Percentiles rank a stretch among this genome's conserved stretches.
Conservation (phyloP, 2,113 vertebrate genomes). For the Misgurnus mizolepis region DNA sequence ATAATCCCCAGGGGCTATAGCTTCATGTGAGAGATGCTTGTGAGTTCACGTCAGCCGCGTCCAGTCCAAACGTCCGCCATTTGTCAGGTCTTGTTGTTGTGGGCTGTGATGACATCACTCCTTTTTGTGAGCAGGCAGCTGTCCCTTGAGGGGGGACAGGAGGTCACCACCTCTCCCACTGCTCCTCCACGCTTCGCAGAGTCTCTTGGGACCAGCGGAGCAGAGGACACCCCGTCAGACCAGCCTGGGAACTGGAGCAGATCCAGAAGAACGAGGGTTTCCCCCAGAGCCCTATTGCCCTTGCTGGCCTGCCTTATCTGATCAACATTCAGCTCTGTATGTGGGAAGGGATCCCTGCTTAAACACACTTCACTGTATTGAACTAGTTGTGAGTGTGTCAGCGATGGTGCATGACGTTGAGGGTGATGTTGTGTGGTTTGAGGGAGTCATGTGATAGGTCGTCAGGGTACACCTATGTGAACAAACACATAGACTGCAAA, state of each 20-base stretch:
- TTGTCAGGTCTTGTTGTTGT: constrained; percentile 59
- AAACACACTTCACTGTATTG: constrained; percentile 11
- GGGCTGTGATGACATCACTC: constrained; percentile 67
- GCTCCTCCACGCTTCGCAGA: constrained; percentile 68
- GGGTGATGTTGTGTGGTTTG: constrained; percentile 20
- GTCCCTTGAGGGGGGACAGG: constrained; percentile 55
- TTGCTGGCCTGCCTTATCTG: neutral
- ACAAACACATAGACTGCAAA: neutral
- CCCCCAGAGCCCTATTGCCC: constrained; percentile 46
- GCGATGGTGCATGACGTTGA: constrained; percentile 12
- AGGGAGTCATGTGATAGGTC: constrained; percentile 23
- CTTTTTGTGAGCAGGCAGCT: constrained; percentile 63
- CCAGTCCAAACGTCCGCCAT: constrained; percentile 37
- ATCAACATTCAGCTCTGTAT: constrained; percentile 1
- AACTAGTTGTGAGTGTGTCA: constrained; percentile 9
- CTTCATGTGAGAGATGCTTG: constrained; percentile 2
- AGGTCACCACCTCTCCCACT: constrained; percentile 74
- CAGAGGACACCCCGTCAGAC: constrained; percentile 32
- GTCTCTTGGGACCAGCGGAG: neutral
- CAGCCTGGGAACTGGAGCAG: constrained; percentile 72
- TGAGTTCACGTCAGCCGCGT: constrained; percentile 13
- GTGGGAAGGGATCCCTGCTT: constrained; percentile 5
- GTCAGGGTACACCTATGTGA: neutral
- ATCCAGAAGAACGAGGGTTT: constrained; percentile 58
- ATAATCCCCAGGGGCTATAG: constrained; percentile 8